Percentiles rank a stretch among this genome's conserved stretches.
phyloP scores from a whole-genome alignment of 2,797 vertebrate genomes.

The Sebastes baramenuke region DNA sequence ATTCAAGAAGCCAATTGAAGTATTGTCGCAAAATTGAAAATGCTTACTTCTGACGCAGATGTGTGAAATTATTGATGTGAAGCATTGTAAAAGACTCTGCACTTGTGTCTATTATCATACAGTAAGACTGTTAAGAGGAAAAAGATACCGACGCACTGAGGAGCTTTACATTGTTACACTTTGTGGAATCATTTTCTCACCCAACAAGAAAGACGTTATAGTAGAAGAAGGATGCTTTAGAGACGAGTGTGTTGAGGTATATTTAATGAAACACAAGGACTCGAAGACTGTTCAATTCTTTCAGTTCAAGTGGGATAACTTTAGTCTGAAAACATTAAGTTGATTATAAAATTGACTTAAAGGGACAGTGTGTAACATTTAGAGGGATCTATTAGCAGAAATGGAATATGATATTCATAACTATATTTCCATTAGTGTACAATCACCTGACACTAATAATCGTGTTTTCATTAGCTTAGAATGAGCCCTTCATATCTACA shows the following conservation, averaged over 20 bases:
- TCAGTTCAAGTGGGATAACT: background rate
- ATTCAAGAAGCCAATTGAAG: constrained; percentile 74
- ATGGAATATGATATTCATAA: no score
- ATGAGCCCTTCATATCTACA: no score
- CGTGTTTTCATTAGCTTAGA: no score
- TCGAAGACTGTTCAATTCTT: background rate
- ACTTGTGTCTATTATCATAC: constrained; percentile 52
- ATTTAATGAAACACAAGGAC: background rate
- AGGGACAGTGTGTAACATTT: no score
- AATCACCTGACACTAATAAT: no score
- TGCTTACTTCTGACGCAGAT: constrained; percentile 59
- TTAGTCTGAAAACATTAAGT: background rate
- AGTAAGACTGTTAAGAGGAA: constrained; percentile 38
- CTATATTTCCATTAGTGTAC: no score
- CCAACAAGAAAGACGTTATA: background rate
- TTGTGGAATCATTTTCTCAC: constrained; percentile 24
- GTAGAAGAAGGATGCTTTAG: background rate
- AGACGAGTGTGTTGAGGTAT: background rate
- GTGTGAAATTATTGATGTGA: constrained; percentile 75
- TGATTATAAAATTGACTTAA: background rate
- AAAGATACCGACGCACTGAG: constrained; percentile 28
- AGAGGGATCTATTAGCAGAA: no score
- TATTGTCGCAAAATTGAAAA: constrained; percentile 69
- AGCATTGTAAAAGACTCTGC: constrained; percentile 54
- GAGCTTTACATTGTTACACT: constrained; percentile 20